Conservation (phyloP, 2,888 invertebrate species). For the Torymus auratus region DNA sequence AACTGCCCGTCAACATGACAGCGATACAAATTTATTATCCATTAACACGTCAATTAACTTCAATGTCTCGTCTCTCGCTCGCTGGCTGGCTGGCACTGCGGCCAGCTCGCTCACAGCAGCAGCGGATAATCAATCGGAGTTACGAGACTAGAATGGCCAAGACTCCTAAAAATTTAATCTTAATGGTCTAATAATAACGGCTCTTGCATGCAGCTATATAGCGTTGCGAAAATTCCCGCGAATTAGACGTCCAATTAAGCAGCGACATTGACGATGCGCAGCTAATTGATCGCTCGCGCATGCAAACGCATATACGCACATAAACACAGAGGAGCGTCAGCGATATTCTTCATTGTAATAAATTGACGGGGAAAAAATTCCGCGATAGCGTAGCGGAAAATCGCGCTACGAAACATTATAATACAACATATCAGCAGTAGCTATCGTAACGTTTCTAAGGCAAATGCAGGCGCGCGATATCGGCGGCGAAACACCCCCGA, state of each 20-base stretch:
- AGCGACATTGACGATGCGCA: not conserved
- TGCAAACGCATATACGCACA: too few relatives aligned
- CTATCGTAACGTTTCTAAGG: too few relatives aligned
- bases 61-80: conserved; percentile 62
- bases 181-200: conserved; percentile 42
- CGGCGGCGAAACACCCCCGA: not conserved
- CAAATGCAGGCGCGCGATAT: not conserved
- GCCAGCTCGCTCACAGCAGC: conserved; percentile 14
- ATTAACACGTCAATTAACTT: conserved; percentile 73
- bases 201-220: not conserved
- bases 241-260: conserved; percentile 38
- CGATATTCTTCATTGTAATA: not conserved
- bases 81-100: conserved; percentile 4
- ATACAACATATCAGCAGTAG: not conserved
- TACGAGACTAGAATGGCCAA: conserved; percentile 37
- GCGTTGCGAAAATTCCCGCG: conserved; percentile 31
- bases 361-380: not conserved
- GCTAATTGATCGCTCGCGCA: not conserved
- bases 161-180: conserved; percentile 50
- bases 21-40: conserved; percentile 72
- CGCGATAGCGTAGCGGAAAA: not conserved
- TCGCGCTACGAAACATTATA: not conserved
- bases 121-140: conserved; percentile 54
- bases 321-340: too few relatives aligned
- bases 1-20: conserved; percentile 55